Conservation (phyloP, 2,797 vertebrate species). For the Sandelia bainsii region DNA sequence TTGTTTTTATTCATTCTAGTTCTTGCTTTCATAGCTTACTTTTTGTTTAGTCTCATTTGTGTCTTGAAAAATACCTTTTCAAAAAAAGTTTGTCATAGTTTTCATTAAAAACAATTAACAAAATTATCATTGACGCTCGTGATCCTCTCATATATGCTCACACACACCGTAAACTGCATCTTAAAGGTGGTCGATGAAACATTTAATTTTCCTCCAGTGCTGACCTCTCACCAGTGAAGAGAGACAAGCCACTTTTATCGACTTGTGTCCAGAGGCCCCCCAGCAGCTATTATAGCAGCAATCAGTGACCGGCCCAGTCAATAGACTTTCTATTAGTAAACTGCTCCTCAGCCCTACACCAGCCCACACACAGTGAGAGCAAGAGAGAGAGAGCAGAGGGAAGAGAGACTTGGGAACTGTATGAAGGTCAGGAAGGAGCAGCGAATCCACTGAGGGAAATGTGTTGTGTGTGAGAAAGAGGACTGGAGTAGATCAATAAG, state of each 20-base stretch:
- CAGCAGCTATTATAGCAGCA: constrained; percentile 79
- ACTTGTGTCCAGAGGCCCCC: constrained; percentile 73
- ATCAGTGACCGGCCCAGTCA: constrained; percentile 80
- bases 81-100: neutral
- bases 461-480: constrained; percentile 35
- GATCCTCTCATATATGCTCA: constrained; percentile 3
- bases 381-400: constrained; percentile 21
- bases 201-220: constrained; percentile 80
- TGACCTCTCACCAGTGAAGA: constrained; percentile 74
- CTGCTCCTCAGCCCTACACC: constrained; percentile 68
- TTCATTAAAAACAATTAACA: neutral
- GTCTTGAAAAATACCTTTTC: neutral
- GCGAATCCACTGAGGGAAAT: constrained; percentile 48
- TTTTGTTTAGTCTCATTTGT: too few relatives aligned
- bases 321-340: constrained; percentile 82
- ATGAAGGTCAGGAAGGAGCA: constrained; percentile 71
- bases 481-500: constrained; percentile 71
- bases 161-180: constrained; percentile 38
- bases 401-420: constrained; percentile 47
- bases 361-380: constrained; percentile 52
- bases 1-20: too few relatives aligned
- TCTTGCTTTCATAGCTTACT: too few relatives aligned
- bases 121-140: neutral
- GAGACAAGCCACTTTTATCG: constrained; percentile 79
- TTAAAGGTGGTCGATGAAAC: constrained; percentile 79